A percentile compares a stretch with the other conserved stretches of the same genome.
Conservation (phyloP, 37 sponge, comb jelly and placozoan species). For the Petrosia ficiformis region DNA sequence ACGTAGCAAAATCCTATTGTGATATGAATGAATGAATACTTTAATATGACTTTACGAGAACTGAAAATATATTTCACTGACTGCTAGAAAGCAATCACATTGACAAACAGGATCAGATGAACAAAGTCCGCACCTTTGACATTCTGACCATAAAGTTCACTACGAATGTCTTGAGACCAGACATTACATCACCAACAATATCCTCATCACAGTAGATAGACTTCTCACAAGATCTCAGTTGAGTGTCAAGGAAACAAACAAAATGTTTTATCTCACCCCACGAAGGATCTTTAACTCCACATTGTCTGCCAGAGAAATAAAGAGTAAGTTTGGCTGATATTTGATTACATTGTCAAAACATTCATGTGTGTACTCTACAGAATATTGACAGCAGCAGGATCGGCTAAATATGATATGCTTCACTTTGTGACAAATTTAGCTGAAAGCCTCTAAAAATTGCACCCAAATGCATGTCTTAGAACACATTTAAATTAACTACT, state of each 20-base stretch:
- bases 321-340: neutral
- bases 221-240: constrained; percentile 56
- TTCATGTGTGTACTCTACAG: neutral
- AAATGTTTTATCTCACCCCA: constrained; percentile 83
- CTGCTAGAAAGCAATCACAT: too few species aligned
- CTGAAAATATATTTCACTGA: too few species aligned
- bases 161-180: constrained; percentile 79
- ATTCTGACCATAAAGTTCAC: constrained; percentile 85
- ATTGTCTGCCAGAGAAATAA: constrained; percentile 8
- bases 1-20: constrained; percentile 43
- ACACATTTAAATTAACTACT: too few species aligned
- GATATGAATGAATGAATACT: neutral
- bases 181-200: constrained; percentile 23
- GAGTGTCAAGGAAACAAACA: constrained; percentile 70
- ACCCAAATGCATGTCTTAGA: too few species aligned
- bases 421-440: too few species aligned
- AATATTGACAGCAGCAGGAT: too few species aligned
- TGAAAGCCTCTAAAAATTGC: too few species aligned
- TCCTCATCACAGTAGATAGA: constrained; percentile 51
- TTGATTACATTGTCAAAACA: neutral
- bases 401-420: too few species aligned
- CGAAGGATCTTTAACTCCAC: constrained; percentile 58
- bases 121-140: constrained; percentile 54
- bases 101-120: neutral
- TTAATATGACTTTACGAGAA: neutral